Conservation (phyloP, 2,888 invertebrate genomes). For the Cylloceria caligata region DNA sequence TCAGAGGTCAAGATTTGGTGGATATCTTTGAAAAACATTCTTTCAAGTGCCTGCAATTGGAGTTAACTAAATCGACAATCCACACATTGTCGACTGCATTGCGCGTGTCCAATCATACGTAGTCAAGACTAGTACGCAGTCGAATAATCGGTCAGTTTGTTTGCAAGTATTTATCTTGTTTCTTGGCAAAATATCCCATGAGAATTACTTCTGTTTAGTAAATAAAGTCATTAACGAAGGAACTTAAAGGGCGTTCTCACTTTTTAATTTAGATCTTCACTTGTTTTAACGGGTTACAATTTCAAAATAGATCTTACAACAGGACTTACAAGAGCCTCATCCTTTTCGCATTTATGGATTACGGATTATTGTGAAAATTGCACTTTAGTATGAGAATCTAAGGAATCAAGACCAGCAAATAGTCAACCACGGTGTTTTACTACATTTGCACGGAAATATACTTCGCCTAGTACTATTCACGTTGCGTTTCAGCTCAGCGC, state of each 20-base stretch:
- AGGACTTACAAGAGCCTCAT: not conserved
- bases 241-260: not conserved
- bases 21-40: conserved; percentile 20
- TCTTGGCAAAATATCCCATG: too few species aligned
- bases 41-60: conserved; percentile 2
- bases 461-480: not conserved
- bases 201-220: too few species aligned
- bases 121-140: not conserved
- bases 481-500: not conserved
- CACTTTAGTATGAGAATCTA: conserved; percentile 23
- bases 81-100: not conserved
- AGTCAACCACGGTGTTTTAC: conserved; percentile 29
- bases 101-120: not conserved
- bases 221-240: too few species aligned
- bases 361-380: not conserved
- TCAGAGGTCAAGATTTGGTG: conserved; percentile 43
- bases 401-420: conserved; percentile 14
- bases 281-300: not conserved
- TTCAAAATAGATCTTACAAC: not conserved
- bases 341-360: too few species aligned
- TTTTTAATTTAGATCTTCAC: conserved; percentile 8
- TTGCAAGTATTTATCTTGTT: not conserved
- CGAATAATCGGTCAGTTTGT: not conserved
- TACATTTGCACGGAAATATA: not conserved
- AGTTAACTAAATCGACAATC: not conserved